A percentile compares a stretch with the other conserved stretches of the same genome.
phyloP scores from a whole-genome alignment of 2,888 invertebrate species.

The Eudasyphora cyanicolor region DNA sequence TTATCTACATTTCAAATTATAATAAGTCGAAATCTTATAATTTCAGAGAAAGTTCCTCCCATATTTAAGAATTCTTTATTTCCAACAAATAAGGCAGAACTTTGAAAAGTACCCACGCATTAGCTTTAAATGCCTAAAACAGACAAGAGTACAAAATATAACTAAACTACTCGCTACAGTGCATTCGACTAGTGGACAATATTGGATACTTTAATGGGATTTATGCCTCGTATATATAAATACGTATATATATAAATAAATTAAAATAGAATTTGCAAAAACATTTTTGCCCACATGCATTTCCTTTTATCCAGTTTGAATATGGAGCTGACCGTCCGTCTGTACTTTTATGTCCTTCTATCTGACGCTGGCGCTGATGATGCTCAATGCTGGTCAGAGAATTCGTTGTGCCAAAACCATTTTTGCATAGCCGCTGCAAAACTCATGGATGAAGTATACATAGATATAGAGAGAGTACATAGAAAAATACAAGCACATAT shows the following conservation, averaged over 20 bases:
- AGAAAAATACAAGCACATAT: constrained; percentile 1
- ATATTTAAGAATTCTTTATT: no score
- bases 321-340: not conserved
- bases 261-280: not conserved
- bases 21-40: no score
- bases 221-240: not conserved
- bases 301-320: constrained; percentile 5
- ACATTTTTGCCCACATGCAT: not conserved
- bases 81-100: no score
- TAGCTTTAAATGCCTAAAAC: no score
- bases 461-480: not conserved
- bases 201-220: not conserved
- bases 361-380: not conserved
- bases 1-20: no score
- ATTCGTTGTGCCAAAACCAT: not conserved
- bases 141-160: no score
- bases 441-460: not conserved
- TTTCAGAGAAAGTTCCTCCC: no score
- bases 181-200: not conserved
- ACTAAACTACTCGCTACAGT: not conserved
- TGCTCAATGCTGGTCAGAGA: not conserved
- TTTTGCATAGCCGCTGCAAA: constrained; percentile 4
- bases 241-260: constrained; percentile 8
- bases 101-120: not conserved
- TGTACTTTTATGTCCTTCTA: not conserved